A percentile compares a stretch with the other conserved stretches of the same genome.
Conservation (phyloP, 2,888 invertebrate genomes). For the Machimus atricapillus region DNA sequence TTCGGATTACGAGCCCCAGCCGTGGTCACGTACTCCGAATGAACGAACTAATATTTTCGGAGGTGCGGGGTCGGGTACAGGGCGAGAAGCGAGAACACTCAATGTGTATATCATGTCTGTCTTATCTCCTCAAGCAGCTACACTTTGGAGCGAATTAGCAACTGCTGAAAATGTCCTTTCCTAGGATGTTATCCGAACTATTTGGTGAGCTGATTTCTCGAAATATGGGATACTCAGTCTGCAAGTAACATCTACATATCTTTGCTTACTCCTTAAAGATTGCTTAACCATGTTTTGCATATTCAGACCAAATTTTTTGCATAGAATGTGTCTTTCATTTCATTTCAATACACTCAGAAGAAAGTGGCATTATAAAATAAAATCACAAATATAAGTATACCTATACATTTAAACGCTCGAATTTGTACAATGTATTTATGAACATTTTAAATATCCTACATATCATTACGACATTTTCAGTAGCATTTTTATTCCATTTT, state of each 20-base stretch:
- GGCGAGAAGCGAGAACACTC: not conserved
- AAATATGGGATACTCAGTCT: not conserved
- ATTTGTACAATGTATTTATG: too few relatives aligned
- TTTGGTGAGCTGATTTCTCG: not conserved
- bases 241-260: not conserved
- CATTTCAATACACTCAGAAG: too few relatives aligned
- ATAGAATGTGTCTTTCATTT: too few relatives aligned
- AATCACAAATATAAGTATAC: too few relatives aligned
- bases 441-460: too few relatives aligned
- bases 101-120: not conserved
- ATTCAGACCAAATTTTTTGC: too few relatives aligned
- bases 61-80: not conserved
- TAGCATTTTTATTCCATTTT: too few relatives aligned
- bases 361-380: too few relatives aligned
- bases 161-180: not conserved
- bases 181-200: not conserved
- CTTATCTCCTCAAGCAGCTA: not conserved
- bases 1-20: slow-evolving; percentile 12
- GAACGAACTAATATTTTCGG: not conserved
- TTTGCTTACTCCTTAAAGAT: too few relatives aligned
- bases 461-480: too few relatives aligned
- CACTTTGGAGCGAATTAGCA: not conserved
- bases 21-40: slow-evolving; percentile 17
- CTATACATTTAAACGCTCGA: too few relatives aligned
- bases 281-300: too few relatives aligned